Evolutionary conservation across 2,113 vertebrate genomes (phyloP), one percentile per base, ranked within the genome.

Genomic region (Cinclus mexicanus): DNA sequence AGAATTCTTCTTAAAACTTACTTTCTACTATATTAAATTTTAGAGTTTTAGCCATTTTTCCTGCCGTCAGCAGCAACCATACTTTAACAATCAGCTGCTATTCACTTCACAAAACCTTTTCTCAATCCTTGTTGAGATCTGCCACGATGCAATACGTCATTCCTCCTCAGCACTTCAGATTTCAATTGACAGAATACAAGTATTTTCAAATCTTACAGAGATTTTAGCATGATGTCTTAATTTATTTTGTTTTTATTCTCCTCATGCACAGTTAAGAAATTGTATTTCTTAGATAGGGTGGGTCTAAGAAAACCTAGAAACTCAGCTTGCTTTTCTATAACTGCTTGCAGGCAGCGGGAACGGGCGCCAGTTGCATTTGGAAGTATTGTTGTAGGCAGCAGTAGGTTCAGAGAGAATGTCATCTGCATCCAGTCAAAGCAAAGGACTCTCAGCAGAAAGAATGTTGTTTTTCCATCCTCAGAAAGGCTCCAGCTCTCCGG

Each of bases 31-130:
- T 56, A 92, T 87, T 89, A 89, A n/a, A 65, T 79, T 69, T 64
- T 39, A 50, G 46, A 77, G 24, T 55, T 63, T 83, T 75, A 95
- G 39, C 17, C 59, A 55, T 67, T 97, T 92, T 90, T 19, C 76
- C 72, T 92, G 57, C 69, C 85, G 90, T 79, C 44, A 97, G 69
- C 60, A 82, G 26, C 29, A 23, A 91, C 71, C 44, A 68, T 55
- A 68, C 56, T 87, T 90, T 89, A 96, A 93, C 61, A 87, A 80
- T 80, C 83, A 94, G 64, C 84, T 92, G 81, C 83, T 47, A 79
- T 67, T 92, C 57, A 75, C 81, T 92, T 56, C 83, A 44, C 71
- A 90, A 97, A 97, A 93, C 79, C 14, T 75, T 53, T 74, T 96
- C 86, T 89, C 89, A 74, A 24, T 92, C 67, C 69, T 87, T 76